Percentiles rank a stretch among this genome's conserved stretches.
phyloP scores from a whole-genome alignment of 2,888 invertebrate species.

The Anticlea derivata region DNA sequence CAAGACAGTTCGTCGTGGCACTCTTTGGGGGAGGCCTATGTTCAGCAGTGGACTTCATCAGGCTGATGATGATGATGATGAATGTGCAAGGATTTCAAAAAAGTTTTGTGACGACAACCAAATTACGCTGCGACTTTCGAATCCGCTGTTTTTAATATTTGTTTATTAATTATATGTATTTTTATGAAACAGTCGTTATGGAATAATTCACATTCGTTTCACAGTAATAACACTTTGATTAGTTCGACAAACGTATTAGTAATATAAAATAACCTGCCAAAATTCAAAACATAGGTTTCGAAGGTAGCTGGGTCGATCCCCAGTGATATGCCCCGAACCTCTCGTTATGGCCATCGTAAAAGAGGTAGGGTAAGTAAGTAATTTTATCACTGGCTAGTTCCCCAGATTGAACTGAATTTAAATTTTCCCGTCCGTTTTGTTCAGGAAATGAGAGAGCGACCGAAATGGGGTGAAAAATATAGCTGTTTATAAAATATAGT shows the following conservation, averaged over 20 bases:
- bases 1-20: no score
- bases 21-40: no score
- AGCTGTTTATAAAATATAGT: conserved; percentile 30
- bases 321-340: conserved; percentile 30
- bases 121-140: no score
- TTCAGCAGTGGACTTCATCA: no score
- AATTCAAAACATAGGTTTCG: conserved; percentile 34
- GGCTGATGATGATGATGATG: no score
- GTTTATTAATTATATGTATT: no score
- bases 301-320: conserved; percentile 32
- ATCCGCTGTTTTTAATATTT: no score
- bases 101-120: no score
- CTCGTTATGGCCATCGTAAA: conserved; percentile 39
- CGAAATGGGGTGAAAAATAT: conserved; percentile 31
- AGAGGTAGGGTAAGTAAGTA: conserved; percentile 36
- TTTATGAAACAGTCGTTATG: no score
- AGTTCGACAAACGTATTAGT: conserved; percentile 29
- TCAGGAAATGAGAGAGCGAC: conserved; percentile 30
- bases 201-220: conserved; percentile 19
- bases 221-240: conserved; percentile 27
- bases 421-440: conserved; percentile 34
- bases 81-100: no score
- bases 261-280: conserved; percentile 34
- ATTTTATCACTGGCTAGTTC: conserved; percentile 39
- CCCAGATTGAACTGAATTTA: conserved; percentile 40